Conservation (phyloP, 2,797 vertebrate genomes). For the Tauraco hartlaubi region DNA sequence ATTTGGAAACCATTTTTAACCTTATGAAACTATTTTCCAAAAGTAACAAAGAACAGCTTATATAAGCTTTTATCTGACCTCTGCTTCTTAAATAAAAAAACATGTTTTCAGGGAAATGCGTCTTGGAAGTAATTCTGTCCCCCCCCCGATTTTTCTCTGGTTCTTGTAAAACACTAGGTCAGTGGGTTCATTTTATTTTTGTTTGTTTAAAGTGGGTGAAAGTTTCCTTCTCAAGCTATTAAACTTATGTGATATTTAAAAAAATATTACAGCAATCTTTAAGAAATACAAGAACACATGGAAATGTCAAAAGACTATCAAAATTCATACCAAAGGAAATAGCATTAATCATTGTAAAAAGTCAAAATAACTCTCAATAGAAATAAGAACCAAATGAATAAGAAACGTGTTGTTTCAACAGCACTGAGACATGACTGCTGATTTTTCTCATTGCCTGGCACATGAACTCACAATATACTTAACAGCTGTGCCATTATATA, state of each 20-base stretch:
- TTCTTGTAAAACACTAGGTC: conserved; percentile 75
- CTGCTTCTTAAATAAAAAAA: conserved; percentile 77
- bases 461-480: background rate
- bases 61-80: conserved; percentile 72
- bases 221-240: conserved; percentile 54
- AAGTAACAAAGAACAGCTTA: conserved; percentile 75
- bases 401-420: conserved; percentile 7
- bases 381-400: conserved; percentile 23
- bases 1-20: conserved; percentile 77
- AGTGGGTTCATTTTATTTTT: conserved; percentile 59
- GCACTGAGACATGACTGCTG: background rate
- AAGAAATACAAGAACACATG: conserved; percentile 36
- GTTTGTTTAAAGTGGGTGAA: conserved; percentile 58
- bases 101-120: conserved; percentile 76
- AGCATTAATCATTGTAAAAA: conserved; percentile 14
- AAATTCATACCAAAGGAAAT: conserved; percentile 48
- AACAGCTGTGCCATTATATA: background rate
- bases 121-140: conserved; percentile 57
- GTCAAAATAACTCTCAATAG: conserved; percentile 11
- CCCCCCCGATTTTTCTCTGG: conserved; percentile 24
- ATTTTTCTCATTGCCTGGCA: conserved; percentile 6
- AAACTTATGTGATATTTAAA: background rate
- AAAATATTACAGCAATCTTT: conserved; percentile 24
- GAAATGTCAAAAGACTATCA: conserved; percentile 54
- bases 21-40: conserved; percentile 74